These are phyloP conservation scores for Oryzias javanicus DNA, from an alignment of 2,113 vertebrate genomes.

Conservation along the genomic window DNA sequence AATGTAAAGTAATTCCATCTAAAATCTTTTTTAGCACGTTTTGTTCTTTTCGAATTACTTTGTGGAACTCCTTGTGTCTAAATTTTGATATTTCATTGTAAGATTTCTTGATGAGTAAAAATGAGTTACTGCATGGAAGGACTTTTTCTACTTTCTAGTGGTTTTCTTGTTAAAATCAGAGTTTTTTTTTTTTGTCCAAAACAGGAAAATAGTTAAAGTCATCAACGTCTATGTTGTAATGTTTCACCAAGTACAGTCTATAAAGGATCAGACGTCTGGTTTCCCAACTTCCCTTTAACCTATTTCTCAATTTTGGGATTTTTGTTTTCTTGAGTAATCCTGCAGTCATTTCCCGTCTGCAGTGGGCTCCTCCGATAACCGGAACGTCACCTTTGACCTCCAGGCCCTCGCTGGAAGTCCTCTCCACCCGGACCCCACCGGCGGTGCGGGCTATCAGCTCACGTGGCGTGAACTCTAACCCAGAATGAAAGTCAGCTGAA, in stretches of 20 bases:
- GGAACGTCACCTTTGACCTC: conserved; percentile 30
- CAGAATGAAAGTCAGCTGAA: background rate
- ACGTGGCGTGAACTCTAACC: conserved; percentile 26
- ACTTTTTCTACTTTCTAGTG: too few relatives aligned
- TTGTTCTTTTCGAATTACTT: too few relatives aligned
- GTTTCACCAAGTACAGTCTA: background rate
- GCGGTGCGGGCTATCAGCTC: background rate
- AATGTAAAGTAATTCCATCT: too few relatives aligned
- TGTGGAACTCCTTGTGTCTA: too few relatives aligned
- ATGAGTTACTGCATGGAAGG: too few relatives aligned
- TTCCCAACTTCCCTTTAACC: conserved; percentile 51
- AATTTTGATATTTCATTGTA: too few relatives aligned
- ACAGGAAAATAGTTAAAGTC: too few relatives aligned
- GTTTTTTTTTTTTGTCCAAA: too few relatives aligned
- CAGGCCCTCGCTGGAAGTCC: conserved; percentile 1
- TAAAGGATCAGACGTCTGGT: conserved; percentile 8
- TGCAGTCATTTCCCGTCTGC: conserved; percentile 14
- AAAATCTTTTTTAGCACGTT: too few relatives aligned
- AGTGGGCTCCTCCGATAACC: background rate
- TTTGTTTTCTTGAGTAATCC: background rate
- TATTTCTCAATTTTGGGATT: conserved; percentile 29
- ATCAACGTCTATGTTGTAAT: too few relatives aligned
- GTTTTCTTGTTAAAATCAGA: too few relatives aligned
- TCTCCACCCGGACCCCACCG: background rate
- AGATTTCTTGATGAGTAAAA: too few relatives aligned